Evolutionary conservation across 2,113 vertebrate species (phyloP).

Genomic region (Phrynocephalus versicolor): DNA sequence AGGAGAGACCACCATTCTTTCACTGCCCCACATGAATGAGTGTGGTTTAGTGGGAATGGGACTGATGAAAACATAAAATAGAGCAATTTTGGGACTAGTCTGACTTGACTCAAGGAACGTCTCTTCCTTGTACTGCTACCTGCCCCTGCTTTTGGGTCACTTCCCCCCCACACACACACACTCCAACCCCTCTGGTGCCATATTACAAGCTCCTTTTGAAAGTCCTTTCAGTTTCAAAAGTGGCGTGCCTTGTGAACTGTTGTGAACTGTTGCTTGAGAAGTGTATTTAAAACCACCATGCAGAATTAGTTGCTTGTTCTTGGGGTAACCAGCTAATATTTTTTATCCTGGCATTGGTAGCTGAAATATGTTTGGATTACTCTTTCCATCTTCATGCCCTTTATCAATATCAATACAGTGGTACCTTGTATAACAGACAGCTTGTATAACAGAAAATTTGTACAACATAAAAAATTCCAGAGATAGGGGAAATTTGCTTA

Average conservation of each 20-base stretch:
- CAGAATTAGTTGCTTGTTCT: not conserved
- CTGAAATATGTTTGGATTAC: not conserved
- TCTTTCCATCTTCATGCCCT: not conserved
- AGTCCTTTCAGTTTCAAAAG: not conserved
- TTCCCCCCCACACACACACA: too few species aligned
- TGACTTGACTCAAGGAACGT: not conserved
- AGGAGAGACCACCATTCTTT: not conserved
- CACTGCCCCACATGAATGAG: not conserved
- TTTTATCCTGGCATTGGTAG: not conserved
- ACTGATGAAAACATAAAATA: not conserved
- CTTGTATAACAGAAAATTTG: too few species aligned
- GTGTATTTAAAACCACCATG: not conserved
- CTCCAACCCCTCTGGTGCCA: too few species aligned
- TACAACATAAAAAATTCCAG: too few species aligned
- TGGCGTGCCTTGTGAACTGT: not conserved
- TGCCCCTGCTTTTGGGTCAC: too few species aligned
- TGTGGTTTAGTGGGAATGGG: not conserved
- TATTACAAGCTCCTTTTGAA: not conserved
- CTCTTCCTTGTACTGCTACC: not conserved
- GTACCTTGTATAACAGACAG: too few species aligned
- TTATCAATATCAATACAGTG: not conserved
- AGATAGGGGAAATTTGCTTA: too few species aligned
- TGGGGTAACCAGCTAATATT: not conserved
- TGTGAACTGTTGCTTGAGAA: not conserved
- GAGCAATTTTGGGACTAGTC: not conserved